These are phyloP conservation scores for Cirrhinus mrigala DNA, from an alignment of 2,797 vertebrate genomes.

Conservation along the genomic window DNA sequence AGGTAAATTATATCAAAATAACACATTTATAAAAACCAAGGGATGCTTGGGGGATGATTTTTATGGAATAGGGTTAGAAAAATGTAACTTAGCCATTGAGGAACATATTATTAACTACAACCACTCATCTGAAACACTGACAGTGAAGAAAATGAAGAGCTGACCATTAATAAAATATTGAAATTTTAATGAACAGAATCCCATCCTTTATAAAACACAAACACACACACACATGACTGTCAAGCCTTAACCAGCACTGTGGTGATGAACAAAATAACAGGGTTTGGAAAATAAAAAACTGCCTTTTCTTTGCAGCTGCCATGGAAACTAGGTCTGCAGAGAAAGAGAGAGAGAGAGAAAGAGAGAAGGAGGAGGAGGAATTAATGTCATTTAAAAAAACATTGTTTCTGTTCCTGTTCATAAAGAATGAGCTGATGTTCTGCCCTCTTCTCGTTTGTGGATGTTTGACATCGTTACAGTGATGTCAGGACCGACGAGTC, in stretches of 20 bases:
- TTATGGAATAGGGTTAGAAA: not conserved
- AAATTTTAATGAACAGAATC: not conserved
- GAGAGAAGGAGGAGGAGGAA: constrained; percentile 32
- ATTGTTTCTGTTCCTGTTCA: constrained; percentile 45
- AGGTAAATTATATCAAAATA: not conserved
- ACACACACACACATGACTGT: constrained; percentile 1
- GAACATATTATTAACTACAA: not conserved
- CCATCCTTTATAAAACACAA: not conserved
- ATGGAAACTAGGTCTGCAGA: constrained; percentile 62
- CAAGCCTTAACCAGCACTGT: constrained; percentile 29
- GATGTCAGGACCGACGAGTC: not conserved
- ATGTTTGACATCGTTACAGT: constrained; percentile 17
- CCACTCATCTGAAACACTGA: not conserved
- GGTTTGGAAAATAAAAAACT: constrained; percentile 39
- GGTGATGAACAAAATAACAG: constrained; percentile 58
- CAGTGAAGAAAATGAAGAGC: not conserved
- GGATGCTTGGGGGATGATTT: not conserved
- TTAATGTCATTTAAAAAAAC: constrained; percentile 58
- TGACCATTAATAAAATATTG: not conserved
- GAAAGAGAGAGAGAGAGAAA: constrained; percentile 18
- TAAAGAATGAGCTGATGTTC: not conserved
- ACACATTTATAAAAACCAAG: not conserved
- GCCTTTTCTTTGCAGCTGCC: constrained; percentile 65
- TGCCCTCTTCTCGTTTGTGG: constrained; percentile 36
- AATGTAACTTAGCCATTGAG: not conserved